These are phyloP conservation scores for Cyanocitta stelleri DNA, from an alignment of 2,113 vertebrate genomes.

Conservation along the genomic window DNA sequence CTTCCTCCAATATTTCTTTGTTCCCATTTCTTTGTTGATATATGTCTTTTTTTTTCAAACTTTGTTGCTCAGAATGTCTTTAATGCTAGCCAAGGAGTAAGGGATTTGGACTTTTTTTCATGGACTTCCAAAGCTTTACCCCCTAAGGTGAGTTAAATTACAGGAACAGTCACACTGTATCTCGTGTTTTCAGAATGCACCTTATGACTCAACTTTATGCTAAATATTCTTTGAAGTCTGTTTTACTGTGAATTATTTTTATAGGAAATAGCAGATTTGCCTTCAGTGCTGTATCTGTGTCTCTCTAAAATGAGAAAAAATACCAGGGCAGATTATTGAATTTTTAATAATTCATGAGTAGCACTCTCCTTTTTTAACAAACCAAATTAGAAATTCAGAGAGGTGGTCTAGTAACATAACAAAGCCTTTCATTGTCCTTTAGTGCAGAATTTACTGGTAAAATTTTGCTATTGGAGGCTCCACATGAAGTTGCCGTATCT, in stretches of 20 bases:
- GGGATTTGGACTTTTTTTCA: conserved; percentile 93
- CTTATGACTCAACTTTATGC: not conserved
- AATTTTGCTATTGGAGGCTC: not conserved
- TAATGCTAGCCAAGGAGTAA: conserved; percentile 98
- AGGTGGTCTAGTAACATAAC: not conserved
- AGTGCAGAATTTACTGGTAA: not conserved
- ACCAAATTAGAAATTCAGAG: not conserved
- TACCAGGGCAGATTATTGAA: not conserved
- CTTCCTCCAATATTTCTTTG: conserved; percentile 66
- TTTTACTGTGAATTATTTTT: conserved; percentile 14
- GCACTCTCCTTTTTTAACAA: not conserved
- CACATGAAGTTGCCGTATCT: not conserved
- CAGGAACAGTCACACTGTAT: conserved; percentile 72
- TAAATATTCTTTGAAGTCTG: conserved; percentile 12
- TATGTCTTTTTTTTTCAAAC: conserved; percentile 90
- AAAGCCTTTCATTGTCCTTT: not conserved
- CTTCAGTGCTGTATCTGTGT: not conserved
- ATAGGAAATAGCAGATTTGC: not conserved
- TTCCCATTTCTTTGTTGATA: conserved; percentile 79
- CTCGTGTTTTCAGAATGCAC: conserved; percentile 51
- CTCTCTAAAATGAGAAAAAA: not conserved
- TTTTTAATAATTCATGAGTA: not conserved
- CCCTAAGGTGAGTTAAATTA: conserved; percentile 89
- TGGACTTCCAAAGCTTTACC: conserved; percentile 93
- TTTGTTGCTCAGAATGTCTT: conserved; percentile 96